Evolutionary conservation across 2,113 vertebrate species (phyloP), one percentile per base, ranked within the genome.

Genomic region (Tachysurus fulvidraco): DNA sequence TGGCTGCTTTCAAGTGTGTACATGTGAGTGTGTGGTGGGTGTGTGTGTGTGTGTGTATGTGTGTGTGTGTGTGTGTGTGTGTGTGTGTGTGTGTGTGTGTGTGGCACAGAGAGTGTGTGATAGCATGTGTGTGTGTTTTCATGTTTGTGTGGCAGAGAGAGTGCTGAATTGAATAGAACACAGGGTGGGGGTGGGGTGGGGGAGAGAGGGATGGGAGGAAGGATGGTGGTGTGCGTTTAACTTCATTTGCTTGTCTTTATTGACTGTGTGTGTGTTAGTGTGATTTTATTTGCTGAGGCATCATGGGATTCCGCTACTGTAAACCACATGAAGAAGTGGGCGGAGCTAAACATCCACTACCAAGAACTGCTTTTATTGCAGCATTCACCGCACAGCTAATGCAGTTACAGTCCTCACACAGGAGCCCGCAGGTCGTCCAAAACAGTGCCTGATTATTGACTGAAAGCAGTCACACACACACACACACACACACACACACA

Each of bases 231-330:
- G 82, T 62, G 65, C n/a, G 36, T 83, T n/a, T 83, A 83, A 83
- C 50, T 55, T 54, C n/a, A 55, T 83, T 83, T 55, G 82, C 41
- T 54, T 6, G 30, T 13, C n/a, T 55, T 83, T 69, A 83, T 83
- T 83, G 82, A 83, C 82, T 71, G 52, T 84, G 81, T 83, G 81
- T 83, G 81, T 83, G 60, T 83, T 50, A 50, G 81, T 19, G 36
- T 83, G 83, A 84, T 84, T 84, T 57, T 73, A 84, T 84, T 84
- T 84, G 65, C 67, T 73, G 81, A 52, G 52, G 83, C 83, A 84
- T 84, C 83, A 79, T 88, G 83, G 83, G 77, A 88, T 88, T 81
- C 64, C 28, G 10, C 74, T 65, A 67, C 83, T 84, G 74, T 80
- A 52, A 84, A 52, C 77, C 65, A 88, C 65, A 64, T 84, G 83